Evolutionary conservation across 2,888 invertebrate genomes (phyloP).

Genomic region (Trachelus tabidus): DNA sequence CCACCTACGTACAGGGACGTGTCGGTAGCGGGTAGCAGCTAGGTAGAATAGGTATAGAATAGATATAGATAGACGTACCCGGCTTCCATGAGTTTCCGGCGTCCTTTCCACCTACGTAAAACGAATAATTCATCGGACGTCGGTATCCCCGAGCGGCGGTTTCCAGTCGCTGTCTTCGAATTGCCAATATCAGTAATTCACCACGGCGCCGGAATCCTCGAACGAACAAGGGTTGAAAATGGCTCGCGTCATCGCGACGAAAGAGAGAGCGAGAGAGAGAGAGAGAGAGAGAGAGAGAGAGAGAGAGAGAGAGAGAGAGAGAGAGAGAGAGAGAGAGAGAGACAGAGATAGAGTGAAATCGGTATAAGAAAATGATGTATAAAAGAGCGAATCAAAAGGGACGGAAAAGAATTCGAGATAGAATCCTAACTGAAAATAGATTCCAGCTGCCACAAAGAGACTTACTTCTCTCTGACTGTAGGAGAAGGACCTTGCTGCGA

Average conservation of each 20-base stretch:
- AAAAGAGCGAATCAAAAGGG: no score
- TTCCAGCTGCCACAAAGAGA: no score
- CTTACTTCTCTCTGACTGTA: no score
- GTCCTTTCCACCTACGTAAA: background rate
- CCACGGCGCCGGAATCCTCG: background rate
- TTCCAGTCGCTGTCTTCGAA: no score
- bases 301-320: background rate
- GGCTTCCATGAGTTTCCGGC: background rate
- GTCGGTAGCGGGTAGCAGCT: no score
- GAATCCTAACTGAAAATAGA: no score
- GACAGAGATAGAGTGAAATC: no score
- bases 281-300: background rate
- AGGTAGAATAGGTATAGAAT: no score
- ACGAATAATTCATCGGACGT: background rate
- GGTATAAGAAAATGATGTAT: no score
- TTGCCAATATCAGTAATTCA: background rate
- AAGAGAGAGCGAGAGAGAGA: background rate
- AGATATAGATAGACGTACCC: background rate
- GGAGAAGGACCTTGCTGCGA: no score
- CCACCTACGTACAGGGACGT: background rate
- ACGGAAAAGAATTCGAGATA: no score
- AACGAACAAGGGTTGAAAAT: background rate
- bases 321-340: background rate
- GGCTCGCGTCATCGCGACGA: background rate
- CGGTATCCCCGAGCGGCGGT: background rate